Evolutionary conservation across 2,888 invertebrate species (phyloP).

Genomic region (Odontocolon sp.): DNA sequence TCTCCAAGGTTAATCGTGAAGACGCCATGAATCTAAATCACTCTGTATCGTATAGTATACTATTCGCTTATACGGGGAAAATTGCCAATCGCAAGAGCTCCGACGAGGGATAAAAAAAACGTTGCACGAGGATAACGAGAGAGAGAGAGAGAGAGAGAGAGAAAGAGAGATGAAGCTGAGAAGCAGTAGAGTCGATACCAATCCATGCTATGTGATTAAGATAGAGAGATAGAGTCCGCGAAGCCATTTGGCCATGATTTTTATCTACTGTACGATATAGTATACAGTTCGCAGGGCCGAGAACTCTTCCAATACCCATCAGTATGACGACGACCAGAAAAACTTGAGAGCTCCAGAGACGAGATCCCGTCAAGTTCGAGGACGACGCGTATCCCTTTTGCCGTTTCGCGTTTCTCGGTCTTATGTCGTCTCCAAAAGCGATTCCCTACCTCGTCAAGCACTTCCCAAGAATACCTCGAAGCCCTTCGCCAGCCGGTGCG

Average conservation of each 20-base stretch:
- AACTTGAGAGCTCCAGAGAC: not conserved
- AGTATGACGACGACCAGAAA: slow-evolving; percentile 20
- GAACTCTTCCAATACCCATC: slow-evolving; percentile 50
- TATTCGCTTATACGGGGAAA: slow-evolving; percentile 21
- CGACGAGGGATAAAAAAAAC: slow-evolving; percentile 14
- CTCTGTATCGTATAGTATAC: not conserved
- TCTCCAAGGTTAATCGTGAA: too few relatives aligned
- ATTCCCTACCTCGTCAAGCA: slow-evolving; percentile 68
- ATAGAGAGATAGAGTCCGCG: slow-evolving; percentile 59
- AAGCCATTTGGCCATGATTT: slow-evolving; percentile 53
- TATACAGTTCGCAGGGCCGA: slow-evolving; percentile 14
- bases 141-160: not conserved
- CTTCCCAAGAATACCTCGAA: slow-evolving; percentile 63
- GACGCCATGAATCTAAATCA: too few relatives aligned
- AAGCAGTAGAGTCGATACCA: slow-evolving; percentile 41
- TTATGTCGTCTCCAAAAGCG: slow-evolving; percentile 19
- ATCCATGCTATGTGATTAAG: slow-evolving; percentile 59
- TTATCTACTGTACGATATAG: slow-evolving; percentile 41
- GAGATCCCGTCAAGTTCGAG: slow-evolving; percentile 41
- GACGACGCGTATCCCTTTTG: slow-evolving; percentile 44
- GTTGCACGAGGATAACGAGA: not conserved
- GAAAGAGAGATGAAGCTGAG: slow-evolving; percentile 14
- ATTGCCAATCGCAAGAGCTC: slow-evolving; percentile 39
- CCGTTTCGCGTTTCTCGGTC: slow-evolving; percentile 37
- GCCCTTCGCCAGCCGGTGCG: slow-evolving; percentile 16